Evolutionary conservation across 2,113 vertebrate genomes (phyloP).

Genomic region (Mungos mungo): DNA sequence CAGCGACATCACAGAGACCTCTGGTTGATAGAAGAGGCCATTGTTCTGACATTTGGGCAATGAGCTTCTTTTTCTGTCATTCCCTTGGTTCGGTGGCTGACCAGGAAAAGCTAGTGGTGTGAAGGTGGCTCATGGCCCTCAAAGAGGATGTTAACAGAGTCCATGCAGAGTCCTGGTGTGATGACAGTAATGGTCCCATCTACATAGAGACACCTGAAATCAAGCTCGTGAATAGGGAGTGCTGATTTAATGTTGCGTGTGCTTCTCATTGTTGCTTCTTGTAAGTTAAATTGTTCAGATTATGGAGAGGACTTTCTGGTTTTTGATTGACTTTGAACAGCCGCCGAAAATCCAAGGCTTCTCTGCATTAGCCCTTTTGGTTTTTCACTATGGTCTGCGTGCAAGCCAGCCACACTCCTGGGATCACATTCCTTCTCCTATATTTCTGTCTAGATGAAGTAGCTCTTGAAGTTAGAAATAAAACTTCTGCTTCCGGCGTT

Average conservation of each 20-base stretch:
- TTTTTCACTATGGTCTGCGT: neutral
- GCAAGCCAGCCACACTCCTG: neutral
- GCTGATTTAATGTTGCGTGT: neutral
- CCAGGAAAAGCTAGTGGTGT: neutral
- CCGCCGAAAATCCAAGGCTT: neutral
- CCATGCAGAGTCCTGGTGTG: neutral
- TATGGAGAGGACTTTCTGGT: neutral
- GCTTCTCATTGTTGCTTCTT: neutral
- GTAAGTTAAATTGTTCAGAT: neutral
- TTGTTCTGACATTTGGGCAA: neutral
- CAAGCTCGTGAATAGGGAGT: neutral
- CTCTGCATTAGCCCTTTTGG: neutral
- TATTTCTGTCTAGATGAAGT: neutral
- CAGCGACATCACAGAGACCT: neutral
- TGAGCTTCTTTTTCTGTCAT: neutral
- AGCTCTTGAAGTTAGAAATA: neutral
- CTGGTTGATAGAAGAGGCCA: neutral
- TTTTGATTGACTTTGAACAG: neutral
- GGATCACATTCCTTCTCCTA: neutral
- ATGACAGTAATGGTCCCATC: neutral
- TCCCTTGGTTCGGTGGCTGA: neutral
- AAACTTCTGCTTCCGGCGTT: neutral
- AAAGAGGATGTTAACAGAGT: neutral
- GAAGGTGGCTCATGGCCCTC: fast-evolving
- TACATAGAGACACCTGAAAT: neutral